phyloP scores from a whole-genome alignment of 2,888 invertebrate species.

The Pristionchus entomophagus region DNA sequence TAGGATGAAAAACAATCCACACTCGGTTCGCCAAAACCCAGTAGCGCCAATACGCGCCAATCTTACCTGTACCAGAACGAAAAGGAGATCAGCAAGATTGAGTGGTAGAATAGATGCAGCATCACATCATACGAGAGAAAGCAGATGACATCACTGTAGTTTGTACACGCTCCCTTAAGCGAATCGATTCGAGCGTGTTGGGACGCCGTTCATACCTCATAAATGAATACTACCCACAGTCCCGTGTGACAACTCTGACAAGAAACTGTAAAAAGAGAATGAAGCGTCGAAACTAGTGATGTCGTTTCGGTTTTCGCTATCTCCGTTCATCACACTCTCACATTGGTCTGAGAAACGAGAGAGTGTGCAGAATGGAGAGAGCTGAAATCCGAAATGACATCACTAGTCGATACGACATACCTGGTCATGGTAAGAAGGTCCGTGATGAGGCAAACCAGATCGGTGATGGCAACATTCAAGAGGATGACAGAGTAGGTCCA shows the following conservation, averaged over 20 bases:
- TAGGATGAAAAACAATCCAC: too few species aligned
- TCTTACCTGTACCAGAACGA: neutral
- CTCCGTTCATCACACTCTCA: too few species aligned
- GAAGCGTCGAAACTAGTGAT: too few species aligned
- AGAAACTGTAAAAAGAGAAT: too few species aligned
- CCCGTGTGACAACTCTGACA: neutral
- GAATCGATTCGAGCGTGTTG: too few species aligned
- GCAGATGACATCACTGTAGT: neutral
- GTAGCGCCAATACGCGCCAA: neutral
- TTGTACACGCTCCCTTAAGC: neutral
- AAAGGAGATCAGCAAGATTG: neutral
- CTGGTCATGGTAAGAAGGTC: neutral
- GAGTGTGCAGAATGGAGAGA: too few species aligned
- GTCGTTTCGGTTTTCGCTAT: too few species aligned
- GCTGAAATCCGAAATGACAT: too few species aligned
- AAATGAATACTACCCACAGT: neutral
- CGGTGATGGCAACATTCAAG: neutral
- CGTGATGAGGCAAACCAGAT: neutral
- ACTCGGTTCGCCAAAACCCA: too few species aligned
- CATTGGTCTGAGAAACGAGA: too few species aligned
- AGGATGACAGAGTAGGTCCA: neutral
- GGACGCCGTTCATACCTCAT: neutral
- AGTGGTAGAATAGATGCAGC: neutral
- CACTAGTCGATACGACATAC: neutral
- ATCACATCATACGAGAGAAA: neutral